Evolutionary conservation across 1,140 invertebrate genomes (phyloP).

Genomic region (Reticulitermes speratus): DNA sequence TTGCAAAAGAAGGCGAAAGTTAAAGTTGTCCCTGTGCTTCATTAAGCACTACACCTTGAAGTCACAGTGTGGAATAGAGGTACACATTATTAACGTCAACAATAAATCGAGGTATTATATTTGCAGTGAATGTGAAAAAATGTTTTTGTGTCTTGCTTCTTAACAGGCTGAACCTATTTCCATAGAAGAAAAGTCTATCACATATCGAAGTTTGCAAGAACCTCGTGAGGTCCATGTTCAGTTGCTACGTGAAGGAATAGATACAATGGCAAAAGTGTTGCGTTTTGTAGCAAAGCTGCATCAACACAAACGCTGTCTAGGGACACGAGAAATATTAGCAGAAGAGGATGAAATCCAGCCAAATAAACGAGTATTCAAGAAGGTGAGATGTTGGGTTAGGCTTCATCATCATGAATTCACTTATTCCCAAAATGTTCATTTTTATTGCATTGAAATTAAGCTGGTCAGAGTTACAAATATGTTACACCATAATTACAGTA

Average conservation of each 20-base stretch:
- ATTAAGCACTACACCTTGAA: too few relatives aligned
- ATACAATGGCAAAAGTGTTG: conserved; percentile 87
- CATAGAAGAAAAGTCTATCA: conserved; percentile 60
- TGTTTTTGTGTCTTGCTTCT: too few relatives aligned
- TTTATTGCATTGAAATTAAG: neutral
- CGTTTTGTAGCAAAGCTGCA: conserved; percentile 72
- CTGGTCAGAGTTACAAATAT: neutral
- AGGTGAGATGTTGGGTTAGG: conserved; percentile 55
- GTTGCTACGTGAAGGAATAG: conserved; percentile 71
- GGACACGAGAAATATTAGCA: conserved; percentile 84
- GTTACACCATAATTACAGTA: too few relatives aligned
- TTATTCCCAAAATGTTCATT: too few relatives aligned
- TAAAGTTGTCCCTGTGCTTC: too few relatives aligned
- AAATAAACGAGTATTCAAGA: conserved; percentile 95
- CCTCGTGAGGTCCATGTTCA: conserved; percentile 67
- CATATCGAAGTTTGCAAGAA: conserved; percentile 68
- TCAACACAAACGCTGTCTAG: conserved; percentile 74
- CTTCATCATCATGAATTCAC: too few relatives aligned
- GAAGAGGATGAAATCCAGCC: conserved; percentile 91
- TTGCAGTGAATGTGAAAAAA: too few relatives aligned
- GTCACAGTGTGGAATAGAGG: too few relatives aligned
- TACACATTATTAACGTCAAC: too few relatives aligned
- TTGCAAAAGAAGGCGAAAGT: too few relatives aligned
- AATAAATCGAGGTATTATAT: too few relatives aligned
- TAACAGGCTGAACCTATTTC: conserved; percentile 55